These are phyloP conservation scores for Ctenopoma kingsleyae DNA, from an alignment of 2,797 vertebrate genomes.

Conservation along the genomic window DNA sequence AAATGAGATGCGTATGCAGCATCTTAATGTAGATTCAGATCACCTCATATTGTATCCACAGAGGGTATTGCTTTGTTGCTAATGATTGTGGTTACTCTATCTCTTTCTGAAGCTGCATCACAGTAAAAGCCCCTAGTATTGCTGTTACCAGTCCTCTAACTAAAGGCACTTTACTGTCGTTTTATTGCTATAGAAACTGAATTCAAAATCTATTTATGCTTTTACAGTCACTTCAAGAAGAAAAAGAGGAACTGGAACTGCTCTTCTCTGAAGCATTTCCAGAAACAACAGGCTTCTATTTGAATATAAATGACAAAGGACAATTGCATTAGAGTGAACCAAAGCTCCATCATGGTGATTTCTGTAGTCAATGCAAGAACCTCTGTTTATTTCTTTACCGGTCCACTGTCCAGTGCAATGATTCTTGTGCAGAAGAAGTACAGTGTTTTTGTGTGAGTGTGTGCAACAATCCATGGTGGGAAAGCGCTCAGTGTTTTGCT, in stretches of 20 bases:
- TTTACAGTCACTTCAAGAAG: not conserved
- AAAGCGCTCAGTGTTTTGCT: constrained; percentile 42
- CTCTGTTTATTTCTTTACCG: constrained; percentile 1
- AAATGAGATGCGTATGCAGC: not conserved
- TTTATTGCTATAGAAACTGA: not conserved
- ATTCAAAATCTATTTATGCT: not conserved
- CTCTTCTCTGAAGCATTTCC: not conserved
- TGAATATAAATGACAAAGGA: not conserved
- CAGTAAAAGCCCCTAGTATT: not conserved
- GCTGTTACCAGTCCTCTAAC: not conserved
- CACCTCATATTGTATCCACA: not conserved
- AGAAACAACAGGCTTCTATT: not conserved
- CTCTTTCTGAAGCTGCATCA: not conserved
- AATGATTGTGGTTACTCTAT: not conserved
- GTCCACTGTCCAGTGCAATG: not conserved
- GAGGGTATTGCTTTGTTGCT: not conserved
- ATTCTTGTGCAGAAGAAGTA: constrained; percentile 20
- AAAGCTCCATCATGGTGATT: not conserved
- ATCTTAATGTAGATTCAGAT: not conserved
- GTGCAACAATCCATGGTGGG: constrained; percentile 41
- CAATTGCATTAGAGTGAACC: not conserved
- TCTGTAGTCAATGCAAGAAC: not conserved
- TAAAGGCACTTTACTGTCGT: not conserved
- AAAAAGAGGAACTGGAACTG: not conserved
- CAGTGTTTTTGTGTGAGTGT: constrained; percentile 37